These are phyloP conservation scores for Lasius fuliginosus DNA, from an alignment of 2,888 invertebrate genomes.

Conservation along the genomic window DNA sequence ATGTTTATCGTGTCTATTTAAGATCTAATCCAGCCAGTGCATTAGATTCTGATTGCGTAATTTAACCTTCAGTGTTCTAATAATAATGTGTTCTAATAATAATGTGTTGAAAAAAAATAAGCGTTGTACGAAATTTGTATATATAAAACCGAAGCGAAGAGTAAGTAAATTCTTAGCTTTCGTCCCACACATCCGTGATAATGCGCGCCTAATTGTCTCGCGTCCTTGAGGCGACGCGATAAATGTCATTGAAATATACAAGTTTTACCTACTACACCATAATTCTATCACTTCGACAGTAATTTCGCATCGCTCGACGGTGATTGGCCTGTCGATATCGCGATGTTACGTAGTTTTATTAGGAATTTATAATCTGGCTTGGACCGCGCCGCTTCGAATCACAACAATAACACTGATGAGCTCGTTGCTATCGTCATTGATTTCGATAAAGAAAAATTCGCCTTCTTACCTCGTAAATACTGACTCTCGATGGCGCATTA, in stretches of 20 bases:
- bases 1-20: not conserved
- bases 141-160: not conserved
- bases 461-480: not conserved
- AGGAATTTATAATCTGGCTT: slow-evolving; percentile 13
- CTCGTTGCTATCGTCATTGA: not conserved
- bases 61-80: not conserved
- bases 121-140: not conserved
- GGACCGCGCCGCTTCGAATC: not conserved
- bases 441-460: slow-evolving; percentile 26
- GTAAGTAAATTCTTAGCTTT: not conserved
- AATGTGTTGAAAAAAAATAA: not conserved
- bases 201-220: slow-evolving; percentile 25
- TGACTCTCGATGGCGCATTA: not conserved
- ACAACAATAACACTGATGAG: slow-evolving; percentile 27
- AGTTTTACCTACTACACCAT: slow-evolving; percentile 20
- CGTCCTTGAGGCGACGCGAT: slow-evolving; percentile 23
- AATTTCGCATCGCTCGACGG: not conserved
- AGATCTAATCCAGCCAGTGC: not conserved
- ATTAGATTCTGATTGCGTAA: not conserved
- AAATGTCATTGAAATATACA: slow-evolving; percentile 21
- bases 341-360: slow-evolving; percentile 1
- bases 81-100: not conserved
- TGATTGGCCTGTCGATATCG: not conserved
- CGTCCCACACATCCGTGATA: not conserved
- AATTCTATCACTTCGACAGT: slow-evolving; percentile 32